Percentiles rank a stretch among this genome's conserved stretches.
phyloP scores from a whole-genome alignment of 1,140 invertebrate genomes.

The Drosophila prosaltans region DNA sequence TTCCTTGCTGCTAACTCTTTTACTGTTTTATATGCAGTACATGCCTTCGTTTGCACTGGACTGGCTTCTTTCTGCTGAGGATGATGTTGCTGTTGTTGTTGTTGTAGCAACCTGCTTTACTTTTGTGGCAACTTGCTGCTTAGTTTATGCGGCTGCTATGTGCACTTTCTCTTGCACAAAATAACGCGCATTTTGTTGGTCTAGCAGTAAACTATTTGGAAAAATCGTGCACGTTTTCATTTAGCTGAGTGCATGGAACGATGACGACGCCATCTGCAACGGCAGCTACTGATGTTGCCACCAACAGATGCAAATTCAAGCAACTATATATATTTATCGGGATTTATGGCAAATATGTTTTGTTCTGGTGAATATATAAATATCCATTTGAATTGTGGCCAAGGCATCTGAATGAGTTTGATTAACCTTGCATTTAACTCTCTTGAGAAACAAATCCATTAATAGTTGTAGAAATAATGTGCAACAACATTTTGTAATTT shows the following conservation, averaged over 20 bases:
- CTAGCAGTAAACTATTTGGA: constrained; percentile 70
- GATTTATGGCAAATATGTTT: constrained; percentile 64
- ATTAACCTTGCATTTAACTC: constrained; percentile 14
- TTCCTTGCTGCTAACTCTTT: neutral
- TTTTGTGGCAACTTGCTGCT: constrained; percentile 65
- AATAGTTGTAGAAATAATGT: neutral
- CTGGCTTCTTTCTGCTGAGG: constrained; percentile 1
- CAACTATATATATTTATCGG: constrained; percentile 36
- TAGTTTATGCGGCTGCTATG: constrained; percentile 43
- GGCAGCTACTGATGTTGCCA: constrained; percentile 22
- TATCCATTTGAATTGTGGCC: constrained; percentile 31
- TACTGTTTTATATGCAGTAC: constrained; percentile 66
- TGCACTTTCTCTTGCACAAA: constrained; percentile 43
- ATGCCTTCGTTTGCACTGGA: constrained; percentile 55
- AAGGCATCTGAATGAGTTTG: constrained; percentile 2
- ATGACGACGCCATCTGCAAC: constrained; percentile 19
- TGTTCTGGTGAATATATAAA: constrained; percentile 53
- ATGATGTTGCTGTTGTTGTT: constrained; percentile 25
- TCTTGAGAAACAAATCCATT: neutral
- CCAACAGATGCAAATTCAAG: constrained; percentile 46
- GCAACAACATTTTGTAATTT: constrained; percentile 47
- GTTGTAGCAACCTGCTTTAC: constrained; percentile 59
- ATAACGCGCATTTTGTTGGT: constrained; percentile 69
- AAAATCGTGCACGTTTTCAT: constrained; percentile 79
- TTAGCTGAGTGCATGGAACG: constrained; percentile 78